A percentile compares a stretch with the other conserved stretches of the same genome.
These are phyloP conservation scores for Rhabdomys pumilio DNA, from an alignment of 2,797 vertebrate genomes.

Conservation along the genomic window DNA sequence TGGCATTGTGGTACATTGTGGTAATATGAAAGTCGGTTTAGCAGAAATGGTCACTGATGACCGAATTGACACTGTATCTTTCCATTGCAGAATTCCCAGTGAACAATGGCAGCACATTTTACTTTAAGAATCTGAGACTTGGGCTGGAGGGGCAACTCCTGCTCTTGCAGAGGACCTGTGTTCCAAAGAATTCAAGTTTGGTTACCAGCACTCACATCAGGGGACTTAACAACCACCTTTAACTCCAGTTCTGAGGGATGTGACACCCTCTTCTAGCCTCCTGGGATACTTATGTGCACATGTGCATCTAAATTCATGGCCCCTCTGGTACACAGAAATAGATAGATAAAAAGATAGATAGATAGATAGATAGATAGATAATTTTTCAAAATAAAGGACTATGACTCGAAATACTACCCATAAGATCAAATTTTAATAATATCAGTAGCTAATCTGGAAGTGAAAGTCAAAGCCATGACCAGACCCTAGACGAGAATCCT, in stretches of 20 bases:
- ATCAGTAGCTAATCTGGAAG: not conserved
- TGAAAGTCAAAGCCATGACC: not conserved
- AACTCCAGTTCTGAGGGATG: not conserved
- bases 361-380: not conserved
- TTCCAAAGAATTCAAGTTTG: not conserved
- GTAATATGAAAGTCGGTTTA: not conserved
- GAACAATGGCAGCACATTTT: not conserved
- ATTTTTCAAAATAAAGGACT: not conserved
- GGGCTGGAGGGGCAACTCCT: not conserved
- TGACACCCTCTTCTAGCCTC: not conserved
- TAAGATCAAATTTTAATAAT: constrained; percentile 46
- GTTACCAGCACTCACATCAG: not conserved
- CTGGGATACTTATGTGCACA: not conserved
- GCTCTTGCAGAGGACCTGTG: not conserved
- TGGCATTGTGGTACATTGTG: not conserved
- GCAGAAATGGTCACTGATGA: not conserved
- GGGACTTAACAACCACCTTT: not conserved
- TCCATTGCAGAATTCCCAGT: not conserved
- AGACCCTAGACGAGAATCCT: not conserved
- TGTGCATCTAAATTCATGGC: not conserved
- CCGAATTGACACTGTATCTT: not conserved
- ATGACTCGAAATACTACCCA: not conserved
- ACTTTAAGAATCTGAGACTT: not conserved
- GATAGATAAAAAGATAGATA: not conserved
- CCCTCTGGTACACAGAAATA: not conserved